Evolutionary conservation across 2,113 vertebrate genomes (phyloP).

Genomic region (Numida meleagris): DNA sequence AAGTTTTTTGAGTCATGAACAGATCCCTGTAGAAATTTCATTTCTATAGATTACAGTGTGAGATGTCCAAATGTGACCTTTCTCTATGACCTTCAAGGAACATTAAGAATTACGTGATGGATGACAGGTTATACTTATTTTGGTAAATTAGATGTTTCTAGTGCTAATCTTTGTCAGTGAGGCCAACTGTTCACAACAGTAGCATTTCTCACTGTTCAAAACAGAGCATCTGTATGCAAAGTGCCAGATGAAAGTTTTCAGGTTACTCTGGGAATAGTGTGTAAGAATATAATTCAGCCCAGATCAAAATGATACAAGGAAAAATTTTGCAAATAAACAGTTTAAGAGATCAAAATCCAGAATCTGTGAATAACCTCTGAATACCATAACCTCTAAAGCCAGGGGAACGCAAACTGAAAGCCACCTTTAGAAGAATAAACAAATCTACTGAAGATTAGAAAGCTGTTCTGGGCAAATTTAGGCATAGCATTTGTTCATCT

Average conservation of each 20-base stretch:
- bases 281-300: background rate
- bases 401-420: background rate
- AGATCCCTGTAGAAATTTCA: background rate
- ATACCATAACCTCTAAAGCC: background rate
- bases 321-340: background rate
- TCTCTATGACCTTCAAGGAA: background rate
- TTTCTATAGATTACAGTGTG: background rate
- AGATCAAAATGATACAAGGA: background rate
- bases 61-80: background rate
- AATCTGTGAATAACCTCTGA: background rate
- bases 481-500: background rate
- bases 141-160: background rate
- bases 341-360: background rate
- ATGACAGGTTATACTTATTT: background rate
- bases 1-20: background rate
- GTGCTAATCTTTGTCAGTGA: background rate
- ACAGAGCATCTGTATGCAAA: background rate
- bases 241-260: background rate
- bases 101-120: background rate
- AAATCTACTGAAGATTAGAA: background rate
- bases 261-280: background rate
- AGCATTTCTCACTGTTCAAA: background rate
- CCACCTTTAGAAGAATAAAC: background rate
- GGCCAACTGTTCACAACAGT: background rate
- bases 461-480: accelerated